These are phyloP conservation scores for Drosophila azteca DNA, from an alignment of 1,140 invertebrate genomes.

Conservation along the genomic window DNA sequence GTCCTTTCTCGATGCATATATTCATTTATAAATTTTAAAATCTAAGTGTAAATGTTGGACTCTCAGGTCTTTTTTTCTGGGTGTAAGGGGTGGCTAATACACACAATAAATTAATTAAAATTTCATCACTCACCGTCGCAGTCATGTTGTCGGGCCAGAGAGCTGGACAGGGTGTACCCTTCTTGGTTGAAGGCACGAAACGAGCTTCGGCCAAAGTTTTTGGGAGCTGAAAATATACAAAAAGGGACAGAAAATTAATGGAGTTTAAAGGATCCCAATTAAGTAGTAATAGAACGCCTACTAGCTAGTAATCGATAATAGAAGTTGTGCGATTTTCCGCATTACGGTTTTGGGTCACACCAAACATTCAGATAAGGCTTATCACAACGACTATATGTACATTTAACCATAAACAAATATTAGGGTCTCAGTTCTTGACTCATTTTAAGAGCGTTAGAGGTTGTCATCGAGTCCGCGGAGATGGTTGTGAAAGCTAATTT, in stretches of 20 bases:
- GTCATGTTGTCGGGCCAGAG: slow-evolving; percentile 41
- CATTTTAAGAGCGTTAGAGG: not conserved
- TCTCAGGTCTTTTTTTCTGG: no score
- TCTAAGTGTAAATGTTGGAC: no score
- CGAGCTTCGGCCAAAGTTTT: slow-evolving; percentile 51
- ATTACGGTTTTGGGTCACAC: not conserved
- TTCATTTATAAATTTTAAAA: no score
- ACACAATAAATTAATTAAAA: slow-evolving; percentile 42
- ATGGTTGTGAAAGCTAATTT: slow-evolving; percentile 18
- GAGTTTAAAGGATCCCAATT: not conserved
- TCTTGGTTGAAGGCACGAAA: slow-evolving; percentile 57
- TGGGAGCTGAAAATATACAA: slow-evolving; percentile 52
- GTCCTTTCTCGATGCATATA: no score
- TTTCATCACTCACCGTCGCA: slow-evolving; percentile 46
- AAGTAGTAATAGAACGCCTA: not conserved
- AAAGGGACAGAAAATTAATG: not conserved
- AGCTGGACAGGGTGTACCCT: slow-evolving; percentile 21
- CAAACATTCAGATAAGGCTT: slow-evolving; percentile 25
- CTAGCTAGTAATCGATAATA: not conserved
- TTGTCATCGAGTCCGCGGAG: no score
- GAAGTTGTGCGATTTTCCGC: not conserved
- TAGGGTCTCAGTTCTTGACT: slow-evolving; percentile 1
- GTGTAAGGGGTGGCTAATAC: no score
- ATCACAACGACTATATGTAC: slow-evolving; percentile 5
- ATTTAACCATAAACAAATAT: not conserved